These are phyloP conservation scores for Monomorium pharaonis DNA, from an alignment of 1,140 invertebrate species.

Conservation along the genomic window DNA sequence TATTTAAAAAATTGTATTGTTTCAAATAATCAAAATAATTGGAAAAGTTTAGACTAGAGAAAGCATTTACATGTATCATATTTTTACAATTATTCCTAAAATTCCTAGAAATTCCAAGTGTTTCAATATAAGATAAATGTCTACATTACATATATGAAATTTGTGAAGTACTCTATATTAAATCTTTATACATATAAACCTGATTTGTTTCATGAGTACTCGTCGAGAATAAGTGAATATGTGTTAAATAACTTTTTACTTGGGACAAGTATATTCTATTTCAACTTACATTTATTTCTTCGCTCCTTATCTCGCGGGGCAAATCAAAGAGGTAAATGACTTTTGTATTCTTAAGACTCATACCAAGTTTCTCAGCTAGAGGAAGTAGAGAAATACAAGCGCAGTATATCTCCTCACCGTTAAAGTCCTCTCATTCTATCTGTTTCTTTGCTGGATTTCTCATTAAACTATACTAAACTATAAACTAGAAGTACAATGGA, in stretches of 20 bases:
- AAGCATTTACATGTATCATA: neutral
- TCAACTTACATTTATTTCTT: neutral
- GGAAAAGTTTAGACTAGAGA: neutral
- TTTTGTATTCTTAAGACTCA: conserved; percentile 1
- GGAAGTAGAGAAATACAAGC: conserved; percentile 49
- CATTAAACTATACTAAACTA: conserved; percentile 48
- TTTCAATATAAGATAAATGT: neutral
- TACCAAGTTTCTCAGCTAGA: neutral
- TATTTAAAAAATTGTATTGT: neutral
- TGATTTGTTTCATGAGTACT: neutral
- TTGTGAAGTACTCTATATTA: neutral
- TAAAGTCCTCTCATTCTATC: conserved; percentile 34
- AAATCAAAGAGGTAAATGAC: conserved; percentile 21
- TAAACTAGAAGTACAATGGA: neutral
- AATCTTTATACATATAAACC: neutral
- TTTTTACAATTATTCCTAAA: neutral
- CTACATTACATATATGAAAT: neutral
- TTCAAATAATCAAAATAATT: neutral
- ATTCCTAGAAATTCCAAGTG: neutral
- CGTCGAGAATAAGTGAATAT: neutral
- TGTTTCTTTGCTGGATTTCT: conserved; percentile 32
- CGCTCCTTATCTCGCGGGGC: neutral
- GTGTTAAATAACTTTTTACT: neutral
- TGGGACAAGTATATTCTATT: neutral
- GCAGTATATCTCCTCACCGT: conserved; percentile 33